These are phyloP conservation scores for Drosophila saltans DNA, from an alignment of 1,140 invertebrate species.

Conservation along the genomic window DNA sequence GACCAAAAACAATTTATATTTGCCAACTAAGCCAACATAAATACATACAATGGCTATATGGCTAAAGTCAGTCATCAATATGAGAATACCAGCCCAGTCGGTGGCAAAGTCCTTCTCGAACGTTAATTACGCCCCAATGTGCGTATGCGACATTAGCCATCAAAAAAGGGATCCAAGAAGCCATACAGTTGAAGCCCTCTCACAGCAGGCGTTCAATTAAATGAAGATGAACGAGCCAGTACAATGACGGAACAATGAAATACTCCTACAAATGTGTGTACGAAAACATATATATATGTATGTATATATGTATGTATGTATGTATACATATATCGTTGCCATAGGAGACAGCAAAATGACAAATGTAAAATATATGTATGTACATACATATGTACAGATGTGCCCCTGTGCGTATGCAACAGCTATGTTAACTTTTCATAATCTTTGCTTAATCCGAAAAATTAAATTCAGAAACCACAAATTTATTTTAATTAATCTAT, in stretches of 20 bases:
- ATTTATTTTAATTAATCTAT: too few relatives aligned
- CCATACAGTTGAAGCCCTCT: constrained; percentile 9
- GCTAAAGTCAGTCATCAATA: constrained; percentile 14
- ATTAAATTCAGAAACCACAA: too few relatives aligned
- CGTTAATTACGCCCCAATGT: constrained; percentile 21
- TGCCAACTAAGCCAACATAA: constrained; percentile 16
- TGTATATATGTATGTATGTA: background rate
- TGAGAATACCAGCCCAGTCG: constrained; percentile 1
- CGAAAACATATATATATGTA: background rate
- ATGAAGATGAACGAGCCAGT: constrained; percentile 47
- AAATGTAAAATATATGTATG: too few relatives aligned
- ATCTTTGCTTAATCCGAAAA: too few relatives aligned
- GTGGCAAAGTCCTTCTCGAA: constrained; percentile 8
- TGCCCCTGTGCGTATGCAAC: too few relatives aligned
- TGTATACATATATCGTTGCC: too few relatives aligned
- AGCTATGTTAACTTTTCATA: too few relatives aligned
- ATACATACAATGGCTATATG: constrained; percentile 13
- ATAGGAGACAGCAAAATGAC: too few relatives aligned
- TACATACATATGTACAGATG: too few relatives aligned
- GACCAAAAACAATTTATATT: constrained; percentile 15
- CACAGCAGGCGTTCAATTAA: constrained; percentile 56
- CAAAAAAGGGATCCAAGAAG: background rate
- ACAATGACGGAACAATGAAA: background rate
- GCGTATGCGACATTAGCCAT: constrained; percentile 15
- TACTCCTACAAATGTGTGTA: background rate